Conservation (phyloP, 2,113 vertebrate genomes). For the Oreochromis niloticus region DNA sequence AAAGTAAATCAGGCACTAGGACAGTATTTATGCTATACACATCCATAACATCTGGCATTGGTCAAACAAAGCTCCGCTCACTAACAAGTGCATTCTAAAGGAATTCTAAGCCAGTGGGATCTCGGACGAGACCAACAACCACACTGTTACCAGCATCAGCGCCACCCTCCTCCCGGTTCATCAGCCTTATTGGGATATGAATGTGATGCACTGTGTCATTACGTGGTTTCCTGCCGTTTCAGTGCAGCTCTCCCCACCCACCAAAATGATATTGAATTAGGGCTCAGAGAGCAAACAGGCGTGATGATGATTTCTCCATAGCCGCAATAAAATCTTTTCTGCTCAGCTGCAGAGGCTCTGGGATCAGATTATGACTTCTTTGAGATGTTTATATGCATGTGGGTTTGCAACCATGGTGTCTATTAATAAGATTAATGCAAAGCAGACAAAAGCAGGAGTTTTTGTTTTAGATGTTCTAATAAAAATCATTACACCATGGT, state of each 20-base stretch:
- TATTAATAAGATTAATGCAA: conserved; percentile 17
- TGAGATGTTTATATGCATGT: background rate
- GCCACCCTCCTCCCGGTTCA: conserved; percentile 8
- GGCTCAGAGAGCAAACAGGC: conserved; percentile 12
- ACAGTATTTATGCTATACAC: background rate
- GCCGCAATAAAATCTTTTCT: conserved; percentile 18
- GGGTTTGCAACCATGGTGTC: background rate
- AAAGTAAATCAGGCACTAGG: background rate
- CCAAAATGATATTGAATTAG: conserved; percentile 39
- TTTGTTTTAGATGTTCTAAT: background rate
- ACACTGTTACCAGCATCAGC: conserved; percentile 27
- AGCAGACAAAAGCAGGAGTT: background rate
- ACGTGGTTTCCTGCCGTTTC: conserved; percentile 59
- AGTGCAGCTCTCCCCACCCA: conserved; percentile 29
- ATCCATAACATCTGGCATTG: background rate
- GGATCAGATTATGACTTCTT: background rate
- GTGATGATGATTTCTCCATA: conserved; percentile 32
- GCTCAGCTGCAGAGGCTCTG: background rate
- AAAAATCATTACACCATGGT: background rate
- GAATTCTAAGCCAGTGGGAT: conserved; percentile 16
- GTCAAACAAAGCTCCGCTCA: background rate
- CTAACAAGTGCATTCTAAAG: background rate
- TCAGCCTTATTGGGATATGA: conserved; percentile 41
- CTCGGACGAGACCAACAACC: conserved; percentile 6
- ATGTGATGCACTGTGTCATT: conserved; percentile 49